These are phyloP conservation scores for Heliconius aoede DNA, from an alignment of 2,888 invertebrate genomes.

Conservation along the genomic window DNA sequence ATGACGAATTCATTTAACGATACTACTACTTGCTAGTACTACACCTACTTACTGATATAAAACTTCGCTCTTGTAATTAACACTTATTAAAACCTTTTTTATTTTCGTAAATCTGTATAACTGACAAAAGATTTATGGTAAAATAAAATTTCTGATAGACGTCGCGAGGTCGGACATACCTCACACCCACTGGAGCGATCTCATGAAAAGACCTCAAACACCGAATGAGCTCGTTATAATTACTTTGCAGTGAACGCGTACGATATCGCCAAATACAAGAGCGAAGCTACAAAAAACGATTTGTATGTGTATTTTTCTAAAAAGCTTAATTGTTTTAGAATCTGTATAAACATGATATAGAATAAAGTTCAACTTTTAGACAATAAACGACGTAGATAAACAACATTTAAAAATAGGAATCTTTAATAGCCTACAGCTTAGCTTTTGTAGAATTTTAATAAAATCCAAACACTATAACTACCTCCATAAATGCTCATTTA, in stretches of 20 bases:
- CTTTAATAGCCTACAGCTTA: slow-evolving; percentile 29
- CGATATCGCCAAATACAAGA: neutral
- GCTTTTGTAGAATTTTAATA: neutral
- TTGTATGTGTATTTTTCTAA: neutral
- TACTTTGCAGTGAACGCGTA: no score
- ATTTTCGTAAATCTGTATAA: no score
- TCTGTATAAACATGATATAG: slow-evolving; percentile 20
- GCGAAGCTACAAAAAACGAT: neutral
- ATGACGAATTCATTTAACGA: no score
- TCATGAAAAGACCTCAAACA: no score
- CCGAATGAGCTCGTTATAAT: no score
- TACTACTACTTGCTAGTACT: no score
- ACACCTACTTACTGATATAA: no score
- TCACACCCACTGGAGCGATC: no score
- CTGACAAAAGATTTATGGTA: no score
- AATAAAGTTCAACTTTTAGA: neutral
- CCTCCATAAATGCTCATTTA: neutral
- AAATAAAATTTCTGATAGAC: no score
- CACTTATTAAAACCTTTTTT: no score
- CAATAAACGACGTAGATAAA: slow-evolving; percentile 18
- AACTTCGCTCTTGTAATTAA: slow-evolving; percentile 10
- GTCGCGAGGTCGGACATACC: no score
- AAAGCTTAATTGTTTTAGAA: neutral
- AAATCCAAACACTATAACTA: slow-evolving; percentile 8
- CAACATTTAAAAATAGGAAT: slow-evolving; percentile 31